These are phyloP conservation scores for Fragum sueziense DNA, from an alignment of 2,888 invertebrate species.

Conservation along the genomic window DNA sequence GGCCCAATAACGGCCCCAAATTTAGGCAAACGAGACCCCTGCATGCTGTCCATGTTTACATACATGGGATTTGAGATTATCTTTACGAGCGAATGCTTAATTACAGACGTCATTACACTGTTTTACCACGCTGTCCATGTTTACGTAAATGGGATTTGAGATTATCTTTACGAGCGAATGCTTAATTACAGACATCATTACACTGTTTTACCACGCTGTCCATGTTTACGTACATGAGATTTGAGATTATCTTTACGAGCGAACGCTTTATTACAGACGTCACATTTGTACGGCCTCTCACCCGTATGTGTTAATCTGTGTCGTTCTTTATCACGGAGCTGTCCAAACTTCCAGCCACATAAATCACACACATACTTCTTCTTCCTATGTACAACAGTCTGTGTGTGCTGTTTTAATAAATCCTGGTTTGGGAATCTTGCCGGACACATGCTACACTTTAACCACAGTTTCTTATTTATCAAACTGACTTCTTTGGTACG, in stretches of 20 bases:
- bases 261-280: constrained; percentile 48
- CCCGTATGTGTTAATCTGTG: constrained; percentile 52
- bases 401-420: constrained; percentile 38
- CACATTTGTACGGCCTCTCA: constrained; percentile 47
- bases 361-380: constrained; percentile 54
- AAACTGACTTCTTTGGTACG: constrained; percentile 34
- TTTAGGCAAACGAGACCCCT: too few relatives aligned
- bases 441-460: constrained; percentile 50
- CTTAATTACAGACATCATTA: constrained; percentile 46
- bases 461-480: constrained; percentile 39
- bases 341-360: constrained; percentile 51
- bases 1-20: too few relatives aligned
- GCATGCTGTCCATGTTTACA: too few relatives aligned
- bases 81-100: constrained; percentile 49
- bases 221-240: constrained; percentile 44
- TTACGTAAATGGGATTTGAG: constrained; percentile 46
- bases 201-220: too few relatives aligned
- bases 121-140: too few relatives aligned
- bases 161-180: constrained; percentile 54
- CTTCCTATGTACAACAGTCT: constrained; percentile 33
- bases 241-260: constrained; percentile 54
- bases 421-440: constrained; percentile 43
- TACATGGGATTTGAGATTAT: constrained; percentile 51
- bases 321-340: constrained; percentile 47
- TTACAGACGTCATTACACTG: constrained; percentile 49